A percentile compares a stretch with the other conserved stretches of the same genome.
These are phyloP conservation scores for Egretta garzetta DNA, from an alignment of 2,113 vertebrate species.

Conservation along the genomic window DNA sequence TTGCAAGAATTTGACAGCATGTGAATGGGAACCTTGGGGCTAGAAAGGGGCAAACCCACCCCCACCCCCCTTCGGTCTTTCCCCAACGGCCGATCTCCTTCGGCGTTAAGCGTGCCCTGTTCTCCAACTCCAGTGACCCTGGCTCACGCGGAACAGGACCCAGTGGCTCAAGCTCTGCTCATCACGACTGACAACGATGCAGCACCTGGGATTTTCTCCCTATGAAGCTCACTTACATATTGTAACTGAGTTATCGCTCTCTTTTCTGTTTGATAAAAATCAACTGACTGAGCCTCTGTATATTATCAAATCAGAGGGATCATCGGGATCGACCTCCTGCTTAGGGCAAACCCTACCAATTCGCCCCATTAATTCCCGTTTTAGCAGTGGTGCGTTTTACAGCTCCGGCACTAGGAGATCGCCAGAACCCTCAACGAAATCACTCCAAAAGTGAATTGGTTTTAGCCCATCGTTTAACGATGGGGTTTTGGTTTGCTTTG, in stretches of 20 bases:
- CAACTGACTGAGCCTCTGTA: background rate
- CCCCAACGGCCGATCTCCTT: background rate
- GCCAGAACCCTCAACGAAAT: background rate
- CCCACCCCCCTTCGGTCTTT: accelerated
- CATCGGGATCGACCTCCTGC: background rate
- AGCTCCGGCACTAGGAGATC: background rate
- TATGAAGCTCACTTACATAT: accelerated
- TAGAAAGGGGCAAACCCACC: background rate
- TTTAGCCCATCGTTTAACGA: background rate
- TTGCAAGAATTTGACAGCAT: background rate
- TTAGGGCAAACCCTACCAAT: background rate
- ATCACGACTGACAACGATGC: accelerated
- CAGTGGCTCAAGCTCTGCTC: accelerated
- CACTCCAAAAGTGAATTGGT: background rate
- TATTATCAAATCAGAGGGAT: background rate
- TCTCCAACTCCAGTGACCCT: background rate
- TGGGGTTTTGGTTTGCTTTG: background rate
- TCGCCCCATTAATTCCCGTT: background rate
- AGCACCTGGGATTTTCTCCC: background rate
- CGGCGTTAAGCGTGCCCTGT: too few relatives aligned
- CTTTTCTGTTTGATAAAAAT: background rate
- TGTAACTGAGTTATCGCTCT: background rate
- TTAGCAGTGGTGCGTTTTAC: background rate
- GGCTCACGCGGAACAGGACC: background rate
- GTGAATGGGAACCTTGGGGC: background rate